Evolutionary conservation across 2,113 vertebrate species (phyloP).

Genomic region (Jaculus jaculus): DNA sequence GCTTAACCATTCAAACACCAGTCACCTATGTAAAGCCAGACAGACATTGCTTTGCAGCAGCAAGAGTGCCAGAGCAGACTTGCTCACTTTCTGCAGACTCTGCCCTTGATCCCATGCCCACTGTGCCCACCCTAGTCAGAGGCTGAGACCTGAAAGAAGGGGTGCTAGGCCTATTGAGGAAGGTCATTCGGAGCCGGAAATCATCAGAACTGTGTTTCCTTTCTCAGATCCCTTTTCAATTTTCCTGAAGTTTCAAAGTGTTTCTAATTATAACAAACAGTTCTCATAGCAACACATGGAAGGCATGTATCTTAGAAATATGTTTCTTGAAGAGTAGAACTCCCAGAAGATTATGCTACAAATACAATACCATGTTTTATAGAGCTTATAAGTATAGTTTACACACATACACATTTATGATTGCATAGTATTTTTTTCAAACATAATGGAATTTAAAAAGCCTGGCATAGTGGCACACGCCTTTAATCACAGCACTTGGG

Average conservation of each 20-base stretch:
- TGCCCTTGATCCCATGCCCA: background rate
- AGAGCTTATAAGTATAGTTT: background rate
- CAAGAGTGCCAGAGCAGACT: background rate
- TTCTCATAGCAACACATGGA: background rate
- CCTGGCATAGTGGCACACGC: too few relatives aligned
- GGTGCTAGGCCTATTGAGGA: background rate
- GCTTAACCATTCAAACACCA: too few relatives aligned
- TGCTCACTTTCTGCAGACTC: background rate
- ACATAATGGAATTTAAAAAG: background rate
- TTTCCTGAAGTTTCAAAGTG: background rate
- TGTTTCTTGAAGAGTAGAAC: background rate
- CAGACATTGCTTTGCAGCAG: too few relatives aligned
- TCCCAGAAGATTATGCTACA: background rate
- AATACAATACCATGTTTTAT: background rate
- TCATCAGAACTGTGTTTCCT: background rate
- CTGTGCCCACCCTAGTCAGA: background rate
- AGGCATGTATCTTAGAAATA: conserved; percentile 1
- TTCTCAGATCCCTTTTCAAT: background rate
- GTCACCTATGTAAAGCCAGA: too few relatives aligned
- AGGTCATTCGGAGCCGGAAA: background rate
- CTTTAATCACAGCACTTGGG: too few relatives aligned
- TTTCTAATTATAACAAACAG: conserved; percentile 19
- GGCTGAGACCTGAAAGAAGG: background rate
- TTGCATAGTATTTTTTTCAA: background rate
- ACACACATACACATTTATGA: background rate